These are phyloP conservation scores for Numenius arquata DNA, from an alignment of 2,113 vertebrate genomes.

Conservation along the genomic window DNA sequence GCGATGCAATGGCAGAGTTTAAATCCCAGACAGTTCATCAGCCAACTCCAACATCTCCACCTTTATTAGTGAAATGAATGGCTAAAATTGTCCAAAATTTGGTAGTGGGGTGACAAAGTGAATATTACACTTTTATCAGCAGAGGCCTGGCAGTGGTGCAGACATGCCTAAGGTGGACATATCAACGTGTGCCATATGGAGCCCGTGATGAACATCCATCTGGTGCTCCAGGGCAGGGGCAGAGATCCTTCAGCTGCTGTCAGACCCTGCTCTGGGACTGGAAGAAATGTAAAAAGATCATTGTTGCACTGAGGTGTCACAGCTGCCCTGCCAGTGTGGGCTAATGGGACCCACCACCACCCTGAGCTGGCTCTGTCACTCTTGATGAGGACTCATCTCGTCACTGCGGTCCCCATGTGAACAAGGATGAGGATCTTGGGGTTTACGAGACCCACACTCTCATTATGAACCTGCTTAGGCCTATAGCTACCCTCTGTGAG, in stretches of 20 bases:
- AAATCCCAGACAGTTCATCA: not conserved
- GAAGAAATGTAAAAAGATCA: fast-evolving
- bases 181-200: fast-evolving
- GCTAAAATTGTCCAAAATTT: not conserved
- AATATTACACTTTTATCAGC: not conserved
- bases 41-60: not conserved
- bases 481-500: not conserved
- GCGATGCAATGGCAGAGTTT: not conserved
- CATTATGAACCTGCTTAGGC: not conserved
- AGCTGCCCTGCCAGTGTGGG: not conserved
- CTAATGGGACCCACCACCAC: not conserved
- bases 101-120: not conserved
- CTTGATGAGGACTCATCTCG: not conserved
- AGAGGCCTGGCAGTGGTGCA: not conserved
- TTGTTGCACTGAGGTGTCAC: not conserved
- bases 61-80: not conserved
- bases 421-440: not conserved
- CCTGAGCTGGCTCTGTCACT: not conserved
- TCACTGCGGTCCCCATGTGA: not conserved
- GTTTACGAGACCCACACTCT: fast-evolving
- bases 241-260: not conserved
- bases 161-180: not conserved
- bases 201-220: not conserved
- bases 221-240: not conserved
- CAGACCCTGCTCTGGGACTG: not conserved